These are phyloP conservation scores for Yponomeuta plumbellus DNA, from an alignment of 2,888 invertebrate species.

Conservation along the genomic window DNA sequence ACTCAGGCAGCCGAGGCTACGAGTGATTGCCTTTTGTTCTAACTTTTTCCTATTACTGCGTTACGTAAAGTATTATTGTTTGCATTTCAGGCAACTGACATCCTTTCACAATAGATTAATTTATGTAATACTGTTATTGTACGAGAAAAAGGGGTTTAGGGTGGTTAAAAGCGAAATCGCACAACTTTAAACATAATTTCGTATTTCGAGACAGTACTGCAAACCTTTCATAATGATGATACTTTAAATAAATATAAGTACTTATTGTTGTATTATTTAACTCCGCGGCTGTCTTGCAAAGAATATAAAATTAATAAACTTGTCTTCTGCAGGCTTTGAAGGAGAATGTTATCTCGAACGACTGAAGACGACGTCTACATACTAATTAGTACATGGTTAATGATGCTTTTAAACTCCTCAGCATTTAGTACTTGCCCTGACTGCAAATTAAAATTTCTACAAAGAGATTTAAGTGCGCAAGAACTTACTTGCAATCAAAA, in stretches of 20 bases:
- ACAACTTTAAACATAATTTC: too few species aligned
- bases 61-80: too few species aligned
- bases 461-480: background rate
- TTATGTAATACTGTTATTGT: too few species aligned
- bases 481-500: background rate
- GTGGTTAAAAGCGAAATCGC: too few species aligned
- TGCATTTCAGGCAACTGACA: too few species aligned
- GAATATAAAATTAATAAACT: conserved; percentile 1
- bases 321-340: background rate
- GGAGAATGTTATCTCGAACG: background rate
- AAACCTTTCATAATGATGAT: background rate
- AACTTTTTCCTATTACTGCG: too few species aligned
- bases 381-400: conserved; percentile 1
- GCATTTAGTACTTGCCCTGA: background rate
- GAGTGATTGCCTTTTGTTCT: too few species aligned
- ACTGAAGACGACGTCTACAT: background rate
- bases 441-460: background rate
- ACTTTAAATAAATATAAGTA: background rate
- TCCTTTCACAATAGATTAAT: too few species aligned
- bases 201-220: too few species aligned
- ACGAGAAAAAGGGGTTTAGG: too few species aligned
- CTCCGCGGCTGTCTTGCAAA: background rate
- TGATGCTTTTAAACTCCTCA: background rate
- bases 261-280: background rate
- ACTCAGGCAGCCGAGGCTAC: too few species aligned